Evolutionary conservation across 2,888 invertebrate genomes (phyloP).

Genomic region (Xylota segnis): DNA sequence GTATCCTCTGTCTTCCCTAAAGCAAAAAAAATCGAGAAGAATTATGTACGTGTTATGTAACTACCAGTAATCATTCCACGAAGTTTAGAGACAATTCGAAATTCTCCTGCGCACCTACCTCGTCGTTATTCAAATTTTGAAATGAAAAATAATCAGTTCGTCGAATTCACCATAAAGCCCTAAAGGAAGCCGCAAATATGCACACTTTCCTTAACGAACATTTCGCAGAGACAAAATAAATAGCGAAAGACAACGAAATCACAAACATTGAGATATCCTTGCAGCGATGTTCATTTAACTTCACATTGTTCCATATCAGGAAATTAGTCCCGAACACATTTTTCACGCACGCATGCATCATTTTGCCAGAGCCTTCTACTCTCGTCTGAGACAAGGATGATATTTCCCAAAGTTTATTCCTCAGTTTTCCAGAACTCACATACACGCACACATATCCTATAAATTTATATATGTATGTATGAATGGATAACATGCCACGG

Average conservation of each 20-base stretch:
- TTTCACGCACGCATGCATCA: slow-evolving; percentile 61
- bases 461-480: background rate
- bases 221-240: slow-evolving; percentile 32
- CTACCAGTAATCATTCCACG: background rate
- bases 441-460: background rate
- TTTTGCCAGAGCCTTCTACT: background rate
- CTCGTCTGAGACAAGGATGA: slow-evolving; percentile 24
- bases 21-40: too few species aligned
- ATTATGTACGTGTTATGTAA: background rate
- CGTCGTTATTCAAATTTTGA: background rate
- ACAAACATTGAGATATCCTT: slow-evolving; percentile 54
- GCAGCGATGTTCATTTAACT: slow-evolving; percentile 65
- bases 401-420: slow-evolving; percentile 41
- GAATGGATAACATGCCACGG: slow-evolving; percentile 14
- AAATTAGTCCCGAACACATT: slow-evolving; percentile 59
- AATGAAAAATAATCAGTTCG: slow-evolving; percentile 21
- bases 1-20: too few species aligned
- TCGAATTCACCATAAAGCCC: slow-evolving; percentile 2
- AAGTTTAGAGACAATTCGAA: background rate
- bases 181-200: background rate
- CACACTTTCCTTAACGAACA: background rate
- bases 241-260: slow-evolving; percentile 34
- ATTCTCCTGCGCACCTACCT: background rate
- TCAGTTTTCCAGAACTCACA: slow-evolving; percentile 6
- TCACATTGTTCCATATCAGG: slow-evolving; percentile 64